Evolutionary conservation across 2,113 vertebrate species (phyloP).

Genomic region (Isichthys henryi): DNA sequence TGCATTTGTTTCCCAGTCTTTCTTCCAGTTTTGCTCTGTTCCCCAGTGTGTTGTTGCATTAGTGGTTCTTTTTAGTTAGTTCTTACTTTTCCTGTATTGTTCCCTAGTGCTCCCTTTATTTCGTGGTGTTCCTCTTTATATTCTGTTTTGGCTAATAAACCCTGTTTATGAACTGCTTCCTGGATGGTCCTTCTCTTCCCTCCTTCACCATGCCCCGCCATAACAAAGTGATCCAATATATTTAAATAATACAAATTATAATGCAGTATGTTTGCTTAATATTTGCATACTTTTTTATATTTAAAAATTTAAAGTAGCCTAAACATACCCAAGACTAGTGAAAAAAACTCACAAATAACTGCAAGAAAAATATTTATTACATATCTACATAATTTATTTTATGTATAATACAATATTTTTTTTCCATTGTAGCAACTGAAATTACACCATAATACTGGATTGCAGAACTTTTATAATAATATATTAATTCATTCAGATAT

Average conservation of each 20-base stretch:
- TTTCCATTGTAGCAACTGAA: neutral
- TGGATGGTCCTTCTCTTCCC: neutral
- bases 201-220: neutral
- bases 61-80: neutral
- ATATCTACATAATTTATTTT: conserved; percentile 16
- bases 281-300: neutral
- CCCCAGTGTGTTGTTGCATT: neutral
- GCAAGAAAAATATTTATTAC: conserved; percentile 27
- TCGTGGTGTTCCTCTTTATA: neutral
- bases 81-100: neutral
- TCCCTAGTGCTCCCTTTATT: neutral
- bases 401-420: neutral
- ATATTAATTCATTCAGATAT: too few species aligned
- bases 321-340: neutral
- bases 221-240: neutral
- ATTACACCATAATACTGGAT: neutral
- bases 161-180: neutral
- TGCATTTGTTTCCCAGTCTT: neutral
- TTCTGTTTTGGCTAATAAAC: neutral
- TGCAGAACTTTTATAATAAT: neutral
- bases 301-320: neutral
- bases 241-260: neutral
- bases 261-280: neutral
- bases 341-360: neutral
- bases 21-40: neutral